A percentile compares a stretch with the other conserved stretches of the same genome.
Evolutionary conservation across 2,888 invertebrate species (phyloP).

Genomic region (Lycaena phlaeas): DNA sequence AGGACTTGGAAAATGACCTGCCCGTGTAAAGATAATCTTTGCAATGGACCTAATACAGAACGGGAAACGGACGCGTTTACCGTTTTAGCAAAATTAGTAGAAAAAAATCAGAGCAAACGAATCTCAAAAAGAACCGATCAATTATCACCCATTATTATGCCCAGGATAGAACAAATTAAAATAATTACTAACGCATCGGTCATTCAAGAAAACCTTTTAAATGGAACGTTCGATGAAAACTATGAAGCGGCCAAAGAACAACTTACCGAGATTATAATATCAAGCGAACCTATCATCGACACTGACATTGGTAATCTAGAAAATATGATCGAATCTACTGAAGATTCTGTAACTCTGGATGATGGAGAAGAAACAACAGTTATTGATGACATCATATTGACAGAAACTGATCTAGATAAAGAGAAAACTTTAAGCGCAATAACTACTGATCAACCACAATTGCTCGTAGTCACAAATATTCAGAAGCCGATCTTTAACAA

Average conservation of each 20-base stretch:
- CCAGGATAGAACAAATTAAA: conserved; percentile 16
- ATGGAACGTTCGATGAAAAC: conserved; percentile 11
- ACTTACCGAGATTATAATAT: conserved; percentile 18
- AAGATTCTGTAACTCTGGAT: conserved; percentile 12
- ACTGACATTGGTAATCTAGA: not conserved
- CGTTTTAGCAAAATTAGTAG: conserved; percentile 24
- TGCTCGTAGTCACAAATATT: not conserved
- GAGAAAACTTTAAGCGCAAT: not conserved
- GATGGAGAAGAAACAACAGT: conserved; percentile 1
- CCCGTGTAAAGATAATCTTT: conserved; percentile 55
- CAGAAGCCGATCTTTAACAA: not conserved
- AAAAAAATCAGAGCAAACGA: conserved; percentile 21
- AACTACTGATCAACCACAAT: not conserved
- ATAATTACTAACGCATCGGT: conserved; percentile 24
- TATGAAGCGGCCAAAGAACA: conserved; percentile 14
- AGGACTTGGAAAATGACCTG: conserved; percentile 57
- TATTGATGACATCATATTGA: conserved; percentile 1
- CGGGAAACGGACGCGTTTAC: conserved; percentile 48
- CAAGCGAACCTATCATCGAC: conserved; percentile 9
- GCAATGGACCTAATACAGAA: conserved; percentile 50
- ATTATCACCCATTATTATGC: conserved; percentile 15
- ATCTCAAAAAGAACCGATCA: conserved; percentile 23
- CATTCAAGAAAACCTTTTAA: conserved; percentile 15
- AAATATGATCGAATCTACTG: not conserved
- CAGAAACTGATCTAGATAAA: conserved; percentile 3